Conservation (phyloP, 2,888 invertebrate species). For the Aphodius sticticus region DNA sequence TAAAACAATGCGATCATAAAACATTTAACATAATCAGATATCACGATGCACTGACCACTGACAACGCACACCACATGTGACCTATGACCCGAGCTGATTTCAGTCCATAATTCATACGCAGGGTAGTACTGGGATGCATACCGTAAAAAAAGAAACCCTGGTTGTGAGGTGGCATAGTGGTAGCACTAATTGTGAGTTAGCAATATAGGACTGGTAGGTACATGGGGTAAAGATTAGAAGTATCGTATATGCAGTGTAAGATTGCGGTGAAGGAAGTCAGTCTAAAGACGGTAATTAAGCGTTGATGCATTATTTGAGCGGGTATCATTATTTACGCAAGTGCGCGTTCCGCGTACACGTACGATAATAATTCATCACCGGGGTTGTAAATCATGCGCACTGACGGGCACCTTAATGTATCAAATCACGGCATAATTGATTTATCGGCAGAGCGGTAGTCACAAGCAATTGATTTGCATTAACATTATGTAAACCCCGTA, state of each 20-base stretch:
- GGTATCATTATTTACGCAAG: background rate
- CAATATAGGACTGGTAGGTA: no score
- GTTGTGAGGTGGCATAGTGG: no score
- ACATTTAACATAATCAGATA: slow-evolving; percentile 55
- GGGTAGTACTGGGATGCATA: background rate
- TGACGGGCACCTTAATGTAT: slow-evolving; percentile 60
- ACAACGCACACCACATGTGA: slow-evolving; percentile 49
- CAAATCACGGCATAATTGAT: slow-evolving; percentile 61
- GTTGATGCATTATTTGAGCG: background rate
- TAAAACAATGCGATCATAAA: slow-evolving; percentile 54
- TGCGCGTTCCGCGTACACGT: slow-evolving; percentile 23
- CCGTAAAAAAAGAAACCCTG: no score
- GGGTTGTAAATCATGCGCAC: slow-evolving; percentile 52
- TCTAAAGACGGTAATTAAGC: background rate
- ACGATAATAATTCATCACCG: slow-evolving; percentile 59
- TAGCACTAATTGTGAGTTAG: no score
- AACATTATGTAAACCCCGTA: slow-evolving; percentile 59
- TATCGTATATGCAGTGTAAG: background rate
- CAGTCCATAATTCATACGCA: slow-evolving; percentile 26
- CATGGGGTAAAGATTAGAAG: background rate
- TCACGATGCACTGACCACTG: slow-evolving; percentile 53
- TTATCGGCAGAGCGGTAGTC: slow-evolving; percentile 57
- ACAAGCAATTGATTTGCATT: slow-evolving; percentile 61
- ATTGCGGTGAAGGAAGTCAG: background rate
- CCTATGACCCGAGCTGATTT: slow-evolving; percentile 50